phyloP scores from a whole-genome alignment of 2,797 vertebrate species.

The Rhinella marina region DNA sequence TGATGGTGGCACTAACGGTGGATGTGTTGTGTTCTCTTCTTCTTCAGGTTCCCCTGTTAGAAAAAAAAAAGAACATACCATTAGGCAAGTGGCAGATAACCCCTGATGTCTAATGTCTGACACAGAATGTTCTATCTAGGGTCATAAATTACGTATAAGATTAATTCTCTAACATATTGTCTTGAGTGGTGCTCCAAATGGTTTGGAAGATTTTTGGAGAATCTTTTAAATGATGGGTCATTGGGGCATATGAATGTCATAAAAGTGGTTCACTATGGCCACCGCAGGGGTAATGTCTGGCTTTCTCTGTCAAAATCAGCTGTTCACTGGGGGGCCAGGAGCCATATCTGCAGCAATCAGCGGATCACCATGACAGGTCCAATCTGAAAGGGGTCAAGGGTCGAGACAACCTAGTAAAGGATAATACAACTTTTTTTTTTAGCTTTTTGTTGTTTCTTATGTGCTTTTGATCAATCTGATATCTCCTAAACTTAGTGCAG shows the following conservation, averaged over 20 bases:
- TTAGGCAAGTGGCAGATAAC: not conserved
- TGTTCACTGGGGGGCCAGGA: no score
- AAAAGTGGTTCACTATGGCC: not conserved
- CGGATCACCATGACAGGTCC: no score
- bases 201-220: not conserved
- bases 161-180: not conserved
- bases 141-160: not conserved
- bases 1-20: not conserved
- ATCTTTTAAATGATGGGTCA: not conserved
- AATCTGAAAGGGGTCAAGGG: no score
- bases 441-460: no score
- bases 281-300: not conserved
- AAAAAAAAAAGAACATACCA: not conserved
- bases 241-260: not conserved
- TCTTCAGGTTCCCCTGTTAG: not conserved
- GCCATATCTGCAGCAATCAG: no score
- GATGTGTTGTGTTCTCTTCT: no score
- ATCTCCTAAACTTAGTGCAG: not conserved
- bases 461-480: not conserved
- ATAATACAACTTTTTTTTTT: no score
- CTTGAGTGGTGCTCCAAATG: not conserved
- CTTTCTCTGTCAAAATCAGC: no score
- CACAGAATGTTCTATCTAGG: not conserved
- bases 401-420: no score
- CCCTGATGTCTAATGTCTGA: not conserved